A percentile compares a stretch with the other conserved stretches of the same genome.
phyloP scores from a whole-genome alignment of 1,140 invertebrate species.

The Muscidifurax raptorellus region DNA sequence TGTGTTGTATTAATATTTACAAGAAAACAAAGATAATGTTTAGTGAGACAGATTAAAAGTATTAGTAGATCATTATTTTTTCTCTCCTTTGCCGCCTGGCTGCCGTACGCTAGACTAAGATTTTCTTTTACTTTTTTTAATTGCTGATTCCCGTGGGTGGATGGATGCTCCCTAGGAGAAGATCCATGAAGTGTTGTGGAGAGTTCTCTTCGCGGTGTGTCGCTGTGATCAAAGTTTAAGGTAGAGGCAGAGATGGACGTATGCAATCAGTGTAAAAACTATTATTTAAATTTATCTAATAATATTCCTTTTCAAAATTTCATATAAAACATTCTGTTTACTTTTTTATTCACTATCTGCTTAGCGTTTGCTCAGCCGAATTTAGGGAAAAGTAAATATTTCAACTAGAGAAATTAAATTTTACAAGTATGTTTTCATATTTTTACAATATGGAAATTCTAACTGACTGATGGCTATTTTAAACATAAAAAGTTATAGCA shows the following conservation, averaged over 20 bases:
- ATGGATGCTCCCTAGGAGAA: background rate
- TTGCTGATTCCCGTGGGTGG: background rate
- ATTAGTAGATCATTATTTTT: conserved; percentile 47
- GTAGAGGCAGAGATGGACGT: conserved; percentile 11
- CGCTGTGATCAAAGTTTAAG: conserved; percentile 28
- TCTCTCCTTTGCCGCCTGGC: conserved; percentile 29
- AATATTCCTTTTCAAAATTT: conserved; percentile 27
- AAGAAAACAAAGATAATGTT: conserved; percentile 53
- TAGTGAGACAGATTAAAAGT: conserved; percentile 45
- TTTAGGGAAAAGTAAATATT: background rate
- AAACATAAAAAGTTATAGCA: conserved; percentile 15
- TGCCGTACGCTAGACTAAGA: background rate
- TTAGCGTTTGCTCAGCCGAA: background rate
- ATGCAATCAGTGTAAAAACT: conserved; percentile 42
- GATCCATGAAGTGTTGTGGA: conserved; percentile 2
- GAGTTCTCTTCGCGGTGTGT: conserved; percentile 21
- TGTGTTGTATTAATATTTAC: conserved; percentile 53
- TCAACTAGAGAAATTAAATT: background rate
- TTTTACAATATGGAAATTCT: background rate
- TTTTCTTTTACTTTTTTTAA: background rate
- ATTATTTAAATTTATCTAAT: conserved; percentile 35
- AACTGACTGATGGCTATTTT: background rate
- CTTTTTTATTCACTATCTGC: background rate
- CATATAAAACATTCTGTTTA: background rate
- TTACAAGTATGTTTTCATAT: conserved; percentile 1